Base-by-base conservation (phyloP, 2,888 invertebrate species). In the Dione juno region DNA sequence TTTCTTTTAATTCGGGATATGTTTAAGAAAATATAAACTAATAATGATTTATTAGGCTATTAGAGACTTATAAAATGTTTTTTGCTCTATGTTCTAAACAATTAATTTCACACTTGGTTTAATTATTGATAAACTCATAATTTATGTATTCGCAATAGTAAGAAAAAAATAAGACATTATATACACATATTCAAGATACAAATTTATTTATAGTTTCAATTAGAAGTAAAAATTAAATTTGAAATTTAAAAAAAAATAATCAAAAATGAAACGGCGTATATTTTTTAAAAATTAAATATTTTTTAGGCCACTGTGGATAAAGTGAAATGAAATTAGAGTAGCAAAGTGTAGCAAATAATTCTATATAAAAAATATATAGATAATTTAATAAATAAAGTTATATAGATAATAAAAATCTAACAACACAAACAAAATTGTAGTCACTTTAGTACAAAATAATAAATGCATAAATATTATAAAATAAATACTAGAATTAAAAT, bases 91-190 rank as follows among this genome's bases (percentile, higher is more conserved):
- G 1, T 6, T 54, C 21, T 16, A 16, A 28, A 66, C 41, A 21
- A 45, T 45, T 16, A 43, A 35, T 45, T 45, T 57, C 53, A 45
- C 19, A 53, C 19, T 41, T 40, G 16, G 57, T 16, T 57, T 7
- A 37, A 57, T 14, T 16, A 57, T 57, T 57, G 57, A 57, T 57
- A 16, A 37, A 57, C 16, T 57, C 16, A 57, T 57, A 16, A 57
- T 57, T 37, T 57, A 57, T 57, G 57, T 57, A 57, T 21, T 16
- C 13, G 16, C 0, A 10, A 57, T 54, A 37, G 37, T 37, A 57
- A 16, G 54, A 37, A 13, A 57, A 7, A 40, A 37, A 28, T 11
- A 37, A 40, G 37, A 16, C 1, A 37, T 57, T 57, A 57, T 1
- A 37, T n/a, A 37, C 5, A 37, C n/a, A 35, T 35, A 54, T 54